phyloP scores from a whole-genome alignment of 2,888 invertebrate species.

The Eulithis testata region DNA sequence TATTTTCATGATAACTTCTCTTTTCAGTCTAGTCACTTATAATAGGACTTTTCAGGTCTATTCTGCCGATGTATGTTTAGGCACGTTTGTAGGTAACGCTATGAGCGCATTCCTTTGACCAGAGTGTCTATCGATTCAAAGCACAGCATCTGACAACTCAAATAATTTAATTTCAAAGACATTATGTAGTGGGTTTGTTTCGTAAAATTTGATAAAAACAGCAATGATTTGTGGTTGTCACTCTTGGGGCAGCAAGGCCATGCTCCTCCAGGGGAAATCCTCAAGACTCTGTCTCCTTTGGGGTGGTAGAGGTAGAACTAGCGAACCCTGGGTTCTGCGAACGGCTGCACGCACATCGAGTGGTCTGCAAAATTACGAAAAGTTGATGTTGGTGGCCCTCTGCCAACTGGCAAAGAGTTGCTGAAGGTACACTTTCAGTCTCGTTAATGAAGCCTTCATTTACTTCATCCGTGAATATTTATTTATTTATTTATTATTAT shows the following conservation, averaged over 20 bases:
- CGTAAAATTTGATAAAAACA: slow-evolving; percentile 13
- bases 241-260: slow-evolving; percentile 43
- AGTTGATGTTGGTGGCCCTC: background rate
- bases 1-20: too few species aligned
- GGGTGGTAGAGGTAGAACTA: slow-evolving; percentile 46
- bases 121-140: background rate
- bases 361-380: slow-evolving; percentile 47
- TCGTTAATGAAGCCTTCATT: too few species aligned
- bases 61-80: too few species aligned
- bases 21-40: too few species aligned
- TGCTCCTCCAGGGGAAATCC: slow-evolving; percentile 51
- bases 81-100: too few species aligned
- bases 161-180: slow-evolving; percentile 11
- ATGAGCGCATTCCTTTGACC: too few species aligned
- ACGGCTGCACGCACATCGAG: slow-evolving; percentile 59
- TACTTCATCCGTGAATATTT: too few species aligned
- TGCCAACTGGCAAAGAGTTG: too few species aligned
- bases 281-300: slow-evolving; percentile 46
- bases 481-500: too few species aligned
- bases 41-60: too few species aligned
- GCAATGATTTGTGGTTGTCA: slow-evolving; percentile 13
- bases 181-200: background rate
- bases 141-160: slow-evolving; percentile 8
- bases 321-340: slow-evolving; percentile 52
- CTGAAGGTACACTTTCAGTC: too few species aligned